Percentiles rank a stretch among this genome's conserved stretches.
Evolutionary conservation across 35 echinoderm and acorn worm species (phyloP).

Genomic region (Lytechinus pictus): DNA sequence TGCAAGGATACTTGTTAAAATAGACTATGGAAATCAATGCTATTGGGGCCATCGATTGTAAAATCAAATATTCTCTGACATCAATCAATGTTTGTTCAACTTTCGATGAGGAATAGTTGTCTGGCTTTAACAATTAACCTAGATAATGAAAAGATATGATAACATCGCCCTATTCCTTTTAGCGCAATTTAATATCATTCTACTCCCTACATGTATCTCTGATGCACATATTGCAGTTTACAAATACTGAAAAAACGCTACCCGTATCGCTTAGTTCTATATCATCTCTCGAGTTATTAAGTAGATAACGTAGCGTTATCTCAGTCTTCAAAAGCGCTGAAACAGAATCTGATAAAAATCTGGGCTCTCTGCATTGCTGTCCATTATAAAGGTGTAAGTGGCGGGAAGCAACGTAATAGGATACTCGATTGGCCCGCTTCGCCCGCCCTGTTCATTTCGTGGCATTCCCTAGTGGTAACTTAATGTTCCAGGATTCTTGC

Average conservation of each 20-base stretch:
- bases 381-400: not conserved
- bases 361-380: not conserved
- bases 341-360: conserved; percentile 37
- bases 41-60: not conserved
- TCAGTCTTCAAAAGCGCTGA: conserved; percentile 28
- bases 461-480: not conserved
- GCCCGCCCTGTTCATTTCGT: not conserved
- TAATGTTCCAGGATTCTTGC: not conserved
- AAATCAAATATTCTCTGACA: not conserved
- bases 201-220: not conserved
- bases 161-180: not conserved
- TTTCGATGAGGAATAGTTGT: not conserved
- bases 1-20: not conserved
- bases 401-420: not conserved
- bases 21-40: not conserved
- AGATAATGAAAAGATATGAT: not conserved
- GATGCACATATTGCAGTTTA: not conserved
- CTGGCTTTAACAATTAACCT: not conserved
- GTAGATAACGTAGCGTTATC: conserved; percentile 18
- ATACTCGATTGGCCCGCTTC: not conserved
- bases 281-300: conserved; percentile 8
- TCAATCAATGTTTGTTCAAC: not conserved
- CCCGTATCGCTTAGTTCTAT: not conserved
- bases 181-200: not conserved
- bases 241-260: not conserved